These are phyloP conservation scores for Forbesichthys agassizii DNA, from an alignment of 2,113 vertebrate species.

Conservation along the genomic window DNA sequence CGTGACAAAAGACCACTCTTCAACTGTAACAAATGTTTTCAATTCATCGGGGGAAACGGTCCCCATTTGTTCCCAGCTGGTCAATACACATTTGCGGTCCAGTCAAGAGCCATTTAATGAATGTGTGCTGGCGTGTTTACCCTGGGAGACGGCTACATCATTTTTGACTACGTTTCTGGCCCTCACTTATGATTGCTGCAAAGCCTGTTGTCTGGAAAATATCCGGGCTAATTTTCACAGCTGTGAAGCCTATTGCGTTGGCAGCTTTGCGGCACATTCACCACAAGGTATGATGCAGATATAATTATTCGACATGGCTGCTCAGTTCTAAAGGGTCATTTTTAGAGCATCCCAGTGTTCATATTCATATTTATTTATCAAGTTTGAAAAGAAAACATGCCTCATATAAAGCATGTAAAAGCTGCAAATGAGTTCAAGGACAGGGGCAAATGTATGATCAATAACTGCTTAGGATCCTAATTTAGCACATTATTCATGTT, in stretches of 20 bases:
- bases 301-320: neutral
- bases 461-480: conserved; percentile 69
- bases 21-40: conserved; percentile 71
- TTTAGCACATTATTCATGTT: conserved; percentile 70
- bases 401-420: conserved; percentile 44
- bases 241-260: conserved; percentile 44
- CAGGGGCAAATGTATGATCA: conserved; percentile 68
- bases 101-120: conserved; percentile 66
- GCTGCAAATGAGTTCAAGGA: conserved; percentile 53
- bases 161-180: conserved; percentile 57
- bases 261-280: conserved; percentile 28
- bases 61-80: conserved; percentile 71
- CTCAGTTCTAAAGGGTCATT: conserved; percentile 20
- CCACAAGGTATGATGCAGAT: conserved; percentile 34
- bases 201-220: conserved; percentile 53
- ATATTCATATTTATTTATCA: too few species aligned
- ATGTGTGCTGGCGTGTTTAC: conserved; percentile 70
- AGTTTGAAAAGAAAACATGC: conserved; percentile 16
- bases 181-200: conserved; percentile 52
- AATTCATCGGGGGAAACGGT: conserved; percentile 66
- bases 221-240: conserved; percentile 45
- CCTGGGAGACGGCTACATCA: conserved; percentile 55
- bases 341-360: neutral
- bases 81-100: conserved; percentile 68
- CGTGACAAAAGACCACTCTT: conserved; percentile 73